Evolutionary conservation across 2,113 vertebrate genomes (phyloP), one percentile per base, ranked within the genome.

Genomic region (Brachirus orientalis): DNA sequence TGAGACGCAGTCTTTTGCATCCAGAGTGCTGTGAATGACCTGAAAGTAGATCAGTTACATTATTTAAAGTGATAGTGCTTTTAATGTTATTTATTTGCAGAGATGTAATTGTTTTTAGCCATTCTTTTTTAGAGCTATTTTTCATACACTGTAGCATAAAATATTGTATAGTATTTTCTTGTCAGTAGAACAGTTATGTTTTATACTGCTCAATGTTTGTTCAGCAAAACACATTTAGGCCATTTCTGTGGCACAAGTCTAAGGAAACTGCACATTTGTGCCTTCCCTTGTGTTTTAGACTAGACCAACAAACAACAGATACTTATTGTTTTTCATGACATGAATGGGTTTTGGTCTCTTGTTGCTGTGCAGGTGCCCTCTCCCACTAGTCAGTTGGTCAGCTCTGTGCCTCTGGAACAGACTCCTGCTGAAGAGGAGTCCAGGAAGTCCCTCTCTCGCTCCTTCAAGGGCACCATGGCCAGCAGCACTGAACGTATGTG

Each of bases 351-450:
- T 18, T 66, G 37, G 63, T 52, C 1, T 56, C 9, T 46, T 60
- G 0, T 56, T 68, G 11, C 19, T 41, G 1, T 9, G 0, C 80
- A 95, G 95, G 92, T 81, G 35, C 77, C 90, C 12, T 89, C 90
- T 0, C 74, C 92, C 7, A 91, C 89, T 0, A 86, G 86, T 86
- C 92, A 86, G 62, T 77, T 90, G 65, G 88, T 93, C 79, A 88
- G 88, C 80, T 92, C 94, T 22, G 90, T 93, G 85, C 87, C 92
- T 72, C 89, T 94, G 44, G 96, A 97, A 19, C 86, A 81, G 64
- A 97, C 95, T 0, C 93, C 94, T 17, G 90, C 94, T 16, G 96
- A 98, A 83, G 97, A 97, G 56, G 94, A 95, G 0, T 98, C 95
- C 40, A 94, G 88, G 82, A 96, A 96, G 63, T 97, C 96, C 0